These are phyloP conservation scores for Drosophila incognita DNA, from an alignment of 2,888 invertebrate species.

Conservation along the genomic window DNA sequence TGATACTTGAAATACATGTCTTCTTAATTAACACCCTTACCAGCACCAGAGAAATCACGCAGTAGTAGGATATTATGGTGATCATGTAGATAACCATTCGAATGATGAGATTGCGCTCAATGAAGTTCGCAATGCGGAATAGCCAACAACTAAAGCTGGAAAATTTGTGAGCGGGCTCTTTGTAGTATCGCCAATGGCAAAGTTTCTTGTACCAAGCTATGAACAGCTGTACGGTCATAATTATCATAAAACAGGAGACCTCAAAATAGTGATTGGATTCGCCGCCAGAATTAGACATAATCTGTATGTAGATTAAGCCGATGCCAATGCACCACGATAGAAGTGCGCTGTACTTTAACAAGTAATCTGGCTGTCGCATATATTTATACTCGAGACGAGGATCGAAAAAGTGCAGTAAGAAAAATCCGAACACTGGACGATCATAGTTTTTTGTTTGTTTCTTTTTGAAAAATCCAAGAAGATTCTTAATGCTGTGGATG, in stretches of 20 bases:
- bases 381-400: slow-evolving; percentile 89
- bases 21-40: slow-evolving; percentile 28
- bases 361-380: slow-evolving; percentile 90
- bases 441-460: accelerated
- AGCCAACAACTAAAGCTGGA: slow-evolving; percentile 25
- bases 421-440: slow-evolving; percentile 70
- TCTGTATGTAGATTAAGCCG: slow-evolving; percentile 86
- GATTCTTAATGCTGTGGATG: not conserved
- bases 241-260: not conserved
- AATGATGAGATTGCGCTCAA: slow-evolving; percentile 88
- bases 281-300: not conserved
- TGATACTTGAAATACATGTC: not conserved
- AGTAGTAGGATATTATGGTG: slow-evolving; percentile 88
- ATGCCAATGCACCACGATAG: slow-evolving; percentile 87
- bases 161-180: not conserved
- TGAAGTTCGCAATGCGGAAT: slow-evolving; percentile 82
- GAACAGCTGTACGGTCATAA: slow-evolving; percentile 87
- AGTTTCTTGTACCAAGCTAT: slow-evolving; percentile 91
- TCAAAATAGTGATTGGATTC: accelerated
- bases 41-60: slow-evolving; percentile 74
- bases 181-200: slow-evolving; percentile 87
- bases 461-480: not conserved
- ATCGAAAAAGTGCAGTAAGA: slow-evolving; percentile 88
- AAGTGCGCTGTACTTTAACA: slow-evolving; percentile 92
- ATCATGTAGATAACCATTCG: slow-evolving; percentile 89